phyloP scores from a whole-genome alignment of 2,113 vertebrate species.

The Ciconia stormi region DNA sequence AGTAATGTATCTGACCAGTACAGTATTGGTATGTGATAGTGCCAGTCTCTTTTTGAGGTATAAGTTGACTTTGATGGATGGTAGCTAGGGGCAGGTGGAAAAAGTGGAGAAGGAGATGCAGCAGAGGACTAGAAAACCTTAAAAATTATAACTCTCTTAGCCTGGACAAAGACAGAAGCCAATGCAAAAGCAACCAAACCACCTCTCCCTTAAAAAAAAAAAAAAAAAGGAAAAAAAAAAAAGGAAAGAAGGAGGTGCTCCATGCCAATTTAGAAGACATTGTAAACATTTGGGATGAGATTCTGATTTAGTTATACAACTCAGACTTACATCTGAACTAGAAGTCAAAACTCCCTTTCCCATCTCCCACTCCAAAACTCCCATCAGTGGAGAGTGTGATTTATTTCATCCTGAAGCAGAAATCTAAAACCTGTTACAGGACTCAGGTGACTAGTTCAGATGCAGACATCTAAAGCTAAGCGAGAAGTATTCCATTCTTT shows the following conservation, averaged over 20 bases:
- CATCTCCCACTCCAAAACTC: too few relatives aligned
- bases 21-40: neutral
- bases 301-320: neutral
- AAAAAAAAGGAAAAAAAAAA: too few relatives aligned
- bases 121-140: neutral
- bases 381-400: neutral
- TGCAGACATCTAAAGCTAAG: neutral
- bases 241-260: neutral
- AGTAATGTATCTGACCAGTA: neutral
- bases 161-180: neutral
- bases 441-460: neutral
- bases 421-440: neutral
- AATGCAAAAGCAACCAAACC: neutral
- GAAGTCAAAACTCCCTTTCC: neutral
- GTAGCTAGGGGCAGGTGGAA: neutral
- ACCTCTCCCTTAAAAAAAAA: neutral
- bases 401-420: neutral
- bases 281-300: neutral
- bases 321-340: neutral
- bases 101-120: neutral
- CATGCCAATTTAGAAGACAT: neutral
- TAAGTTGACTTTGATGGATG: neutral
- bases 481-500: neutral
- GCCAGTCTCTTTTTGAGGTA: neutral
- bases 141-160: neutral